These are phyloP conservation scores for Acrocyrtus sp. DNA, from an alignment of 2,888 invertebrate species.

Conservation along the genomic window DNA sequence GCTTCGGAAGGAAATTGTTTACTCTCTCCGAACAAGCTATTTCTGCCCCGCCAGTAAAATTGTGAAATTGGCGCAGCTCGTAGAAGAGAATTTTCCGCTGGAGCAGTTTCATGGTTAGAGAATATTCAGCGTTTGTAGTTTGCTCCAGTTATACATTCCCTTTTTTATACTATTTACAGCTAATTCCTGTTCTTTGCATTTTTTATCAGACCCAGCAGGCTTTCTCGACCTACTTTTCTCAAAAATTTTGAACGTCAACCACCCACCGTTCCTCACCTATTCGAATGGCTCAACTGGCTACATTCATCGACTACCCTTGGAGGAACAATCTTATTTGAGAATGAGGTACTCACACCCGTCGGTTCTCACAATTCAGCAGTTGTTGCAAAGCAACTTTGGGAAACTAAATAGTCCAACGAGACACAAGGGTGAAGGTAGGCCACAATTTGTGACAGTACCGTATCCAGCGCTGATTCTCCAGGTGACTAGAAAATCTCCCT, in stretches of 20 bases:
- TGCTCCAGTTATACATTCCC: background rate
- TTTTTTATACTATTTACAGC: background rate
- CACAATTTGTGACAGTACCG: conserved; percentile 17
- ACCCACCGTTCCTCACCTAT: conserved; percentile 11
- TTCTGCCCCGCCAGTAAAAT: conserved; percentile 48
- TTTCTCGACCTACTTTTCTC: conserved; percentile 41
- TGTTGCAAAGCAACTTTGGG: conserved; percentile 6
- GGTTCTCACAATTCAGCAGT: too few relatives aligned
- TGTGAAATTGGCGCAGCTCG: conserved; percentile 17
- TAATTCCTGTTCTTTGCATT: background rate
- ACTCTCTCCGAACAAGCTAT: conserved; percentile 45
- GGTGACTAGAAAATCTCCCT: background rate
- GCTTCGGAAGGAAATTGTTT: conserved; percentile 49
- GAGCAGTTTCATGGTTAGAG: conserved; percentile 26
- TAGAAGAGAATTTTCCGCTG: conserved; percentile 17
- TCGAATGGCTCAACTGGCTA: conserved; percentile 13
- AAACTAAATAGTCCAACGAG: background rate
- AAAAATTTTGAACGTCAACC: conserved; percentile 8
- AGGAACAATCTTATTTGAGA: background rate
- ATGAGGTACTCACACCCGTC: conserved; percentile 7
- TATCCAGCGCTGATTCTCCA: conserved; percentile 34
- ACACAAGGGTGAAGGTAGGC: background rate
- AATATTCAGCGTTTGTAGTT: background rate
- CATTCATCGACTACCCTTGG: conserved; percentile 15
- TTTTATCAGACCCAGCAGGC: conserved; percentile 11